Conservation (phyloP, 23 tunicate genomes). For the Trididemnum miniatum region DNA sequence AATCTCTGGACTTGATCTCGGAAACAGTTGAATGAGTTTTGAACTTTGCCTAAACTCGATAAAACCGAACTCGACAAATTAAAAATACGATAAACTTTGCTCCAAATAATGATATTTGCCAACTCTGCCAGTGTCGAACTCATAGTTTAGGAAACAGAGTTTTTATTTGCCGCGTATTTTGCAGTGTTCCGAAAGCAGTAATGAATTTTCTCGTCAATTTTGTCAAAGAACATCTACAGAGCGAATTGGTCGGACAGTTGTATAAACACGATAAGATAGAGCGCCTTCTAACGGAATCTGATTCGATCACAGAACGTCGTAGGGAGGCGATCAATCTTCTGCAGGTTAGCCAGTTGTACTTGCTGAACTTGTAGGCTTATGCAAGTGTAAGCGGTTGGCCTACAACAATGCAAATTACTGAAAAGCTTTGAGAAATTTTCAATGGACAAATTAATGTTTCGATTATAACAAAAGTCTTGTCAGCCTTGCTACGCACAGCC, state of each 20-base stretch:
- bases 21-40: too few species aligned
- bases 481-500: too few species aligned
- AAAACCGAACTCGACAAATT: too few species aligned
- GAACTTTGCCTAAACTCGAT: too few species aligned
- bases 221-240: conserved; percentile 88
- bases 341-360: conserved; percentile 38
- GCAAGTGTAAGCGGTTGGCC: too few species aligned
- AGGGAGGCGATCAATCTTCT: conserved; percentile 69
- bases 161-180: neutral
- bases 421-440: too few species aligned
- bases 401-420: too few species aligned
- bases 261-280: conserved; percentile 86
- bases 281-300: conserved; percentile 76
- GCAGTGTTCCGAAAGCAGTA: conserved; percentile 94
- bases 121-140: neutral
- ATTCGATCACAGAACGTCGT: conserved; percentile 67
- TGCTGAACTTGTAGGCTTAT: neutral
- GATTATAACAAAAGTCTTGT: too few species aligned
- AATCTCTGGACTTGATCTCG: too few species aligned
- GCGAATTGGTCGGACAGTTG: conserved; percentile 76
- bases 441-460: too few species aligned
- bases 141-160: neutral
- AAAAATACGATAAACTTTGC: too few species aligned
- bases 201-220: conserved; percentile 92
- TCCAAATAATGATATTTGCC: too few species aligned